Conservation (phyloP, 2,113 vertebrate species). For the Platysternon megacephalum region DNA sequence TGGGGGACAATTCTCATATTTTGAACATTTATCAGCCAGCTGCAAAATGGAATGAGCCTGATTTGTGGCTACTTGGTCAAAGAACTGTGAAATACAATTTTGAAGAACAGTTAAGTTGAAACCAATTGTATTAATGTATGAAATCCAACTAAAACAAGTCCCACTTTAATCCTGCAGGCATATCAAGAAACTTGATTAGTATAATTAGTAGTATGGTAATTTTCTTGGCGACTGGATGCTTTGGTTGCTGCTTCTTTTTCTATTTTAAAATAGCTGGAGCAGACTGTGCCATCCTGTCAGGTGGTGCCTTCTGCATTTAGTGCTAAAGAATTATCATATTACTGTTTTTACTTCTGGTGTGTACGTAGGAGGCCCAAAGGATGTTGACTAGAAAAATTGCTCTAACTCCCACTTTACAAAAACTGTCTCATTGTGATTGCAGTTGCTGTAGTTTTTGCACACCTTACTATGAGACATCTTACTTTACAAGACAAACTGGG, state of each 20-base stretch:
- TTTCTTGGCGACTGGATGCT: slow-evolving; percentile 33
- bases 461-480: background rate
- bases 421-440: rapidly evolving
- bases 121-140: slow-evolving; percentile 44
- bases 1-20: slow-evolving; percentile 48
- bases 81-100: slow-evolving; percentile 66
- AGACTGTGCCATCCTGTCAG: background rate
- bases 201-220: slow-evolving; percentile 68
- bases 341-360: slow-evolving; percentile 3
- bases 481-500: background rate
- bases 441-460: background rate
- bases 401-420: background rate
- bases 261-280: background rate
- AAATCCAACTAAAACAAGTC: slow-evolving; percentile 54
- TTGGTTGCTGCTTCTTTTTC: slow-evolving; percentile 7
- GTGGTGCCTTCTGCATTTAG: background rate
- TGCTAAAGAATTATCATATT: slow-evolving; percentile 19
- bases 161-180: slow-evolving; percentile 52
- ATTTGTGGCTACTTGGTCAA: slow-evolving; percentile 72
- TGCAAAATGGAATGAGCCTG: slow-evolving; percentile 54
- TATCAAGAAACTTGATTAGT: slow-evolving; percentile 46
- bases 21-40: slow-evolving; percentile 50
- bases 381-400: background rate
- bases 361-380: background rate
- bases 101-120: slow-evolving; percentile 49